Evolutionary conservation across 2,888 invertebrate genomes (phyloP), one percentile per base, ranked within the genome.

Genomic region (Pachliopta kotzebuea): DNA sequence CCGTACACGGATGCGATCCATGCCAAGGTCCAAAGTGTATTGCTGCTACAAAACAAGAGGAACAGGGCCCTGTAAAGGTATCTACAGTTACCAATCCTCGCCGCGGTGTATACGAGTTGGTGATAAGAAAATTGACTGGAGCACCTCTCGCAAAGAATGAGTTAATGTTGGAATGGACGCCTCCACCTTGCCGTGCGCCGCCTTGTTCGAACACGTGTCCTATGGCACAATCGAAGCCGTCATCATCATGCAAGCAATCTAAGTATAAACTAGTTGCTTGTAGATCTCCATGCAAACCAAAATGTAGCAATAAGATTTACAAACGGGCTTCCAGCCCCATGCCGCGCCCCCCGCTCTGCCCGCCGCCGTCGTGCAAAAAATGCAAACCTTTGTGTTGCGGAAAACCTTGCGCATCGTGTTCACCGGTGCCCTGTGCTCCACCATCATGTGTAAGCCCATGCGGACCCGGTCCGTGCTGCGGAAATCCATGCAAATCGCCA

Each of bases 111-210:
- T 91, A 90, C 69, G 90, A 91, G 75, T 69, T 91, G 62, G 86
- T 89, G 3, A 80, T 91, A 67, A 83, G 90, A 52, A 83, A 78
- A 75, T 75, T 90, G 65, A 85, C 75, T 23, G 90, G 89, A 29
- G 87, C 88, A 31, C 88, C 89, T 18, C 74, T 90, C 21, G 90
- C 90, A 14, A 88, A 74, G 68, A 90, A 90, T 69, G 90, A 91
- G 70, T 70, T 91, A 50, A 88, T 90, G 85, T 71, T 91, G 52
- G 90, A 91, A 74, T 91, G 90, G 90, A 86, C 86, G 8, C 90
- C 90, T 1, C 90, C 90, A 3, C 83, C 85, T 8, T 70, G 72
- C 17, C 77, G 82, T 8, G 71, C 78, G n/a, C 70, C 74, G 20
- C 67, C 80, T 6, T 84, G 83, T 59, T 72, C 72, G 17, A 59